These are phyloP conservation scores for Poeciliopsis turneri DNA, from an alignment of 2,797 vertebrate genomes.

Conservation along the genomic window DNA sequence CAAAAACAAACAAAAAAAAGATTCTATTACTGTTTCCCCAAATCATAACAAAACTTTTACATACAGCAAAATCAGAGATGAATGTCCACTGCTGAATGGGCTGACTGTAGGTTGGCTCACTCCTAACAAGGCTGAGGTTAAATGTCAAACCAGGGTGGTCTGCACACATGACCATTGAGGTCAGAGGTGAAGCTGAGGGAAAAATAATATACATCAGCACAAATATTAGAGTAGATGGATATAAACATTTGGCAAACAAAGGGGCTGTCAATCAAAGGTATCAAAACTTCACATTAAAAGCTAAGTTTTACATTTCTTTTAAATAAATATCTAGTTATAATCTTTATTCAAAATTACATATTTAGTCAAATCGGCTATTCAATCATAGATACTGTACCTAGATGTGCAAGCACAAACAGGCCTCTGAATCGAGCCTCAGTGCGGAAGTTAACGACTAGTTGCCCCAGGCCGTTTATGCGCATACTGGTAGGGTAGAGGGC, in stretches of 20 bases:
- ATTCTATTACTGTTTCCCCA: not conserved
- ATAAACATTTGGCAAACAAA: not conserved
- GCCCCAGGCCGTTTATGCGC: slow-evolving; percentile 90
- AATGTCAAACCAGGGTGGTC: slow-evolving; percentile 91
- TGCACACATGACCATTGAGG: slow-evolving; percentile 89
- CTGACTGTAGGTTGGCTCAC: slow-evolving; percentile 90
- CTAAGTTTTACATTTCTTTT: not conserved
- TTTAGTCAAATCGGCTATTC: not conserved
- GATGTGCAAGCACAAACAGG: slow-evolving; percentile 86
- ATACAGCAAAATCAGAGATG: slow-evolving; percentile 92
- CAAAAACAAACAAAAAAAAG: not conserved
- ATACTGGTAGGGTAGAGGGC: slow-evolving; percentile 96
- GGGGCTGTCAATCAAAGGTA: not conserved
- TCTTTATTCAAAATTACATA: not conserved
- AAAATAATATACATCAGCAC: not conserved
- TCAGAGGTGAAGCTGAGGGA: slow-evolving; percentile 81
- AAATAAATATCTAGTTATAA: not conserved
- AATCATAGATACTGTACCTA: slow-evolving; percentile 72
- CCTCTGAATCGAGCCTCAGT: slow-evolving; percentile 93
- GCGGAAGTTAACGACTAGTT: slow-evolving; percentile 94
- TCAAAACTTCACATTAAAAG: not conserved
- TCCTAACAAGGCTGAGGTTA: slow-evolving; percentile 89
- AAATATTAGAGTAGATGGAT: not conserved
- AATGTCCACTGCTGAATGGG: slow-evolving; percentile 96
- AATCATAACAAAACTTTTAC: slow-evolving; percentile 35